phyloP scores from a whole-genome alignment of 2,113 vertebrate species.

The Hystrix brachyura region DNA sequence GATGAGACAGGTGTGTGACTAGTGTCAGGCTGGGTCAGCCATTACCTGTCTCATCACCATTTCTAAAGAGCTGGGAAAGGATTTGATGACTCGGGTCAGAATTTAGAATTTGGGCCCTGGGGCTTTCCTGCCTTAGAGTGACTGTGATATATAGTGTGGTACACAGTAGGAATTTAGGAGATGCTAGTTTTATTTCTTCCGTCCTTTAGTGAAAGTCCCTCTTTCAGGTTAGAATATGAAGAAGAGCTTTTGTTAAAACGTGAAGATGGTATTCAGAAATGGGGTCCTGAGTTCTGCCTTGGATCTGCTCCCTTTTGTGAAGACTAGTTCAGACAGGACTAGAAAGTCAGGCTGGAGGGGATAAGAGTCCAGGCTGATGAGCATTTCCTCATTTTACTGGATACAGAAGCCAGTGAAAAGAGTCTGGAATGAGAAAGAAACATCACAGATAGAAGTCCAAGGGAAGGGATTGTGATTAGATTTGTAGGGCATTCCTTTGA shows the following conservation, averaged over 20 bases:
- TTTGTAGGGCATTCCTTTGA: neutral
- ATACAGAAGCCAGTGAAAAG: neutral
- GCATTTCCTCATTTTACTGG: neutral
- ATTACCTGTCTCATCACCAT: too few relatives aligned
- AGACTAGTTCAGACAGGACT: neutral
- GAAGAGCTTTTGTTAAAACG: neutral
- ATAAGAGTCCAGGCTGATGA: neutral
- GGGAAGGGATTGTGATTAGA: neutral
- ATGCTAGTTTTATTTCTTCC: neutral
- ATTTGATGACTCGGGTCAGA: too few relatives aligned
- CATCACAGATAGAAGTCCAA: neutral
- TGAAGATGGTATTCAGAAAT: neutral
- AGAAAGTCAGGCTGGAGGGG: neutral
- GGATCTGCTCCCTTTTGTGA: neutral
- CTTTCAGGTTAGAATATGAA: neutral
- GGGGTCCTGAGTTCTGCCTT: neutral
- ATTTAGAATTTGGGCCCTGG: too few relatives aligned
- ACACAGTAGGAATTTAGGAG: neutral
- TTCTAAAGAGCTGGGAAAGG: too few relatives aligned
- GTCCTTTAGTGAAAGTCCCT: neutral
- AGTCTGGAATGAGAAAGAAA: neutral
- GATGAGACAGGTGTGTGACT: too few relatives aligned
- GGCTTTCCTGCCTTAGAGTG: neutral
- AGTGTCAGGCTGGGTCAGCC: too few relatives aligned
- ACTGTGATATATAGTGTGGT: neutral